Evolutionary conservation across 2,888 invertebrate genomes (phyloP), one percentile per base, ranked within the genome.

Genomic region (Diogma glabrata): DNA sequence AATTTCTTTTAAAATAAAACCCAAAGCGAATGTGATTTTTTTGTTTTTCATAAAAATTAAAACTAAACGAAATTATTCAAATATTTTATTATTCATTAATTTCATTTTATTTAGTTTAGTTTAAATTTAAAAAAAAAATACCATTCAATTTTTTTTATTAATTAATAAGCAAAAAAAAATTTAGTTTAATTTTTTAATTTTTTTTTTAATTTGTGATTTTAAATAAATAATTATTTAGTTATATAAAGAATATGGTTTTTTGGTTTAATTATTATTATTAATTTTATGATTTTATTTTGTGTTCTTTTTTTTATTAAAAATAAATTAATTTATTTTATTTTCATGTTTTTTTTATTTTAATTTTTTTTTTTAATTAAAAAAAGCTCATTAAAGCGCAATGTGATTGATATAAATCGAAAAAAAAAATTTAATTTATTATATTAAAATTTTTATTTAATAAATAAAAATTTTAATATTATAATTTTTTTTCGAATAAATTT

Each of bases 321-420:
- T 14, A 9, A 16, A 46, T 45, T 26, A 51, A 50, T 50, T 48
- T 57, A 55, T 33, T 47, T 52, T 24, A 19, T 26, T 30, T 40
- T 26, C 16, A 49, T 52, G 6, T 22, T 43, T 43, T 38, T 48
- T 33, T 24, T 52, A 52, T 33, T 23, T 46, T 45, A 8, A 28
- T 54, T 56, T 56, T 52, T 53, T 53, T 51, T 53, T 55, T 48
- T 53, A 53, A 54, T 55, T 51, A 38, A 51, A 23, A 53, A 58
- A 57, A 57, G 60, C 60, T 60, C 60, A 60, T 60, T 60, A 57
- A 60, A 60, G 60, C 60, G 54, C 51, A 60, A 58, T 60, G 60
- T 60, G 60, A 60, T 60, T 51, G 19, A 49, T 20, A 33, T 40
- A 49, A 51, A 48, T 33, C 19, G 47, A 49, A 17, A 22, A 28